Evolutionary conservation across 2,113 vertebrate genomes (phyloP).

Genomic region (Notechis scutatus): DNA sequence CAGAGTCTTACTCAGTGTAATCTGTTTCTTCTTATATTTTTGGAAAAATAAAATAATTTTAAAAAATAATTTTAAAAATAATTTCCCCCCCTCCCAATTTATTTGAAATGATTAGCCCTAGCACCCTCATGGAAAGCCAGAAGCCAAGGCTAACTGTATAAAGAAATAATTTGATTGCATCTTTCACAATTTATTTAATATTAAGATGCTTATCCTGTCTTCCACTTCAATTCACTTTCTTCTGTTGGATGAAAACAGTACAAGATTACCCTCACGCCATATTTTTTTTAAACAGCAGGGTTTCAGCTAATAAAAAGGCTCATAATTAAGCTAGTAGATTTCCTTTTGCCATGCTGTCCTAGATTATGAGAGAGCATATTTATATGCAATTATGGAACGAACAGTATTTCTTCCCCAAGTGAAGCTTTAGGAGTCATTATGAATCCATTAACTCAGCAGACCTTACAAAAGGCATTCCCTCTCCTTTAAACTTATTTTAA

Average conservation of each 20-base stretch:
- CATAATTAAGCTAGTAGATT: conserved; percentile 78
- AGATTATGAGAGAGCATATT: conserved; percentile 82
- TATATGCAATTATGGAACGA: conserved; percentile 83
- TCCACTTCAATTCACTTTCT: conserved; percentile 12
- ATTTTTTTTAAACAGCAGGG: conserved; percentile 56
- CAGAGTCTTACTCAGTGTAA: not conserved
- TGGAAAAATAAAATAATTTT: not conserved
- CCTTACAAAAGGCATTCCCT: conserved; percentile 78
- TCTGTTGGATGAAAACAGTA: conserved; percentile 64
- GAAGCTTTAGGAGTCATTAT: conserved; percentile 83
- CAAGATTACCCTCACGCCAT: conserved; percentile 18
- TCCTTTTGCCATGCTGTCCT: conserved; percentile 71
- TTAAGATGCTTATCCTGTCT: conserved; percentile 14
- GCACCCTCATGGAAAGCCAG: not conserved
- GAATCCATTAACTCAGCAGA: conserved; percentile 84
- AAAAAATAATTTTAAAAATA: too few relatives aligned
- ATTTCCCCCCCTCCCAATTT: not conserved
- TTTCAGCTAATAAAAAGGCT: conserved; percentile 79
- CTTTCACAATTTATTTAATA: conserved; percentile 39
- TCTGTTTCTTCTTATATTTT: not conserved
- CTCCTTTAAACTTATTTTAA: conserved; percentile 74
- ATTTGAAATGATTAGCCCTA: not conserved
- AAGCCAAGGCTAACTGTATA: not conserved
- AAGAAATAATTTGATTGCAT: not conserved
- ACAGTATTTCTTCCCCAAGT: conserved; percentile 79